Evolutionary conservation across 2,113 vertebrate genomes (phyloP).

Genomic region (Suncus etruscus): DNA sequence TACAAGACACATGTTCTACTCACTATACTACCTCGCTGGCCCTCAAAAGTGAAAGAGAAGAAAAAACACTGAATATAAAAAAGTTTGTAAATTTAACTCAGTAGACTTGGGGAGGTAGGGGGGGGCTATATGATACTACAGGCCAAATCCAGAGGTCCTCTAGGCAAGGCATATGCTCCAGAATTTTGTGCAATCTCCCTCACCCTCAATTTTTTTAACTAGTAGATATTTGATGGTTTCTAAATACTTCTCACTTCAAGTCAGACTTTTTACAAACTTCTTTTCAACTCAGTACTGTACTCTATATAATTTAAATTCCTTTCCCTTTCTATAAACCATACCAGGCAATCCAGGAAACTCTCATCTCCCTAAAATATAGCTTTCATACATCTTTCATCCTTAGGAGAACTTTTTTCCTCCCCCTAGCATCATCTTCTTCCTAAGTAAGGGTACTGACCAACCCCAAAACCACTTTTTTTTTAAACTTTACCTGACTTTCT

Average conservation of each 20-base stretch:
- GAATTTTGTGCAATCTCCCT: too few species aligned
- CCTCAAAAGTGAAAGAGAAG: neutral
- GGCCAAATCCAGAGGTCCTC: too few species aligned
- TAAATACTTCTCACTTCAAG: neutral
- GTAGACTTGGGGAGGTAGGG: too few species aligned
- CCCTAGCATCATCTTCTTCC: neutral
- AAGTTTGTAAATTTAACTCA: neutral
- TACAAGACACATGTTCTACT: too few species aligned
- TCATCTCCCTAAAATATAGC: neutral
- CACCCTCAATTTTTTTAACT: neutral
- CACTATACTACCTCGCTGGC: too few species aligned
- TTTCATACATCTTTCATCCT: neutral
- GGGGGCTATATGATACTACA: too few species aligned
- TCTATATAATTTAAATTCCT: neutral
- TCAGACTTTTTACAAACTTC: neutral
- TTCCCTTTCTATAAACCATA: neutral
- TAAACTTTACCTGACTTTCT: neutral
- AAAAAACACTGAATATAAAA: neutral
- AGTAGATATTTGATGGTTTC: neutral
- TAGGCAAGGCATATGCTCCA: too few species aligned
- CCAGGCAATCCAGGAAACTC: neutral
- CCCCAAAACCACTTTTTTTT: neutral
- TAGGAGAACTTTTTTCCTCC: neutral
- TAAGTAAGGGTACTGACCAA: neutral
- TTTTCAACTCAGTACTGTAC: too few species aligned